Base-by-base conservation (phyloP, 2,888 invertebrate genomes). In the Helicoverpa assulta region DNA sequence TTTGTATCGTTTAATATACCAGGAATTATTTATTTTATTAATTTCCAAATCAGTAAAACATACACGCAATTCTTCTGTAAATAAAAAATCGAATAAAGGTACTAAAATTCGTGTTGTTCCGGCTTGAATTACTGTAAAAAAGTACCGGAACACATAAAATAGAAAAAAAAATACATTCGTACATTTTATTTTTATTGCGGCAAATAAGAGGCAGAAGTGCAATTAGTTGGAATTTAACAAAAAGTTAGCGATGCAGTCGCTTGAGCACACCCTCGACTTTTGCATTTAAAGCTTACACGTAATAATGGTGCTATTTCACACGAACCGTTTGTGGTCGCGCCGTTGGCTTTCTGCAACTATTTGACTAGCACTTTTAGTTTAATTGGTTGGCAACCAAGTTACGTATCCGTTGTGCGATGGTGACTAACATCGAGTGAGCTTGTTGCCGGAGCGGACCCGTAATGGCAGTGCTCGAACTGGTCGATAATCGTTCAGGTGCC, bases 271-370 rank as follows among this genome's bases (percentile, higher is more conserved):
- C 55, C 56, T 37, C 51, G 52, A 67, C 56, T 70, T 81, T 73
- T 67, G 55, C 72, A 75, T 80, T 82, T 75, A 78, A 78, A 73
- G 73, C 68, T 60, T 71, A 78, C 72, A 76, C 70, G 63, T 79
- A 65, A 77, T 80, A 79, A 76, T 72, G 62, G 67, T 57, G 19
- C 51, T 56, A 77, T 79, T 80, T 69, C 55, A 57, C 70, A 74
- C 64, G 53, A 64, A 69, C 63, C 71, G 73, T 80, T 82, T 76
- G 81, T 47, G 75, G 73, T 61, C 54, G 21, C 33, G 51, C 55
- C 65, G 55, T 78, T 74, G 60, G 69, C 72, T 80, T 75, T 29
- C 67, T 60, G 66, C 40, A 68, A 67, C 66, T 59, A 70, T 77
- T 73, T 50, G 16, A 66, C 57, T 59, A 40, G 59, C 59, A 81